Conservation (phyloP, 2,888 invertebrate species). For the Venusia cambrica region DNA sequence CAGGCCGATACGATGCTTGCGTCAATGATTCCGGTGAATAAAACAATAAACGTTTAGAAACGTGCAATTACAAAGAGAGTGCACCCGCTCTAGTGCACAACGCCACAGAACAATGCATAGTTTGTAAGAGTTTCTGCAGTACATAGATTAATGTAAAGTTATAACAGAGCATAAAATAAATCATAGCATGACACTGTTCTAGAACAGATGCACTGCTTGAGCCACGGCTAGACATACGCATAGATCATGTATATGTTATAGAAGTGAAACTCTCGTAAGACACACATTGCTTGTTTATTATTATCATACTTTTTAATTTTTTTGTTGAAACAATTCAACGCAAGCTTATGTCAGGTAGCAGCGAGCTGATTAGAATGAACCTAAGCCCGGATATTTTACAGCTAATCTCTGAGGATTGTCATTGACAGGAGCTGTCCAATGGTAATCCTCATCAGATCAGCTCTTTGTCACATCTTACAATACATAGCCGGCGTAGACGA, state of each 20-base stretch:
- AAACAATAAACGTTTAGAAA: constrained; percentile 23
- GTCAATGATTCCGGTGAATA: constrained; percentile 17
- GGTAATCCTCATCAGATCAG: too few relatives aligned
- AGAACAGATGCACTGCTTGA: constrained; percentile 3
- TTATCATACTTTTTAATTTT: too few relatives aligned
- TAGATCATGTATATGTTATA: not conserved
- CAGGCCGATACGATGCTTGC: constrained; percentile 3
- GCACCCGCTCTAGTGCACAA: constrained; percentile 27
- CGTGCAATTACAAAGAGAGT: constrained; percentile 27
- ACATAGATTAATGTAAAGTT: too few relatives aligned
- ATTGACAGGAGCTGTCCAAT: too few relatives aligned
- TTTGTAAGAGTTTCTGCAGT: too few relatives aligned
- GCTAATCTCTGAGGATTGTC: too few relatives aligned
- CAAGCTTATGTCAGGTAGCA: too few relatives aligned
- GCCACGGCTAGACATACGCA: not conserved
- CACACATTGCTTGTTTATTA: not conserved
- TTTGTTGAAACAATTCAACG: too few relatives aligned
- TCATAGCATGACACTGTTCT: constrained; percentile 5
- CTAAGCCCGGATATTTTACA: too few relatives aligned
- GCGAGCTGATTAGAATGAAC: too few relatives aligned
- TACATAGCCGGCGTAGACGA: too few relatives aligned
- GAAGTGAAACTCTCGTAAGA: constrained; percentile 2
- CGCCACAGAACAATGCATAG: constrained; percentile 12
- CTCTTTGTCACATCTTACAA: too few relatives aligned
- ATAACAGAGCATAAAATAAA: constrained; percentile 4